Evolutionary conservation across 2,113 vertebrate genomes (phyloP).

Genomic region (Elanus axillaris): DNA sequence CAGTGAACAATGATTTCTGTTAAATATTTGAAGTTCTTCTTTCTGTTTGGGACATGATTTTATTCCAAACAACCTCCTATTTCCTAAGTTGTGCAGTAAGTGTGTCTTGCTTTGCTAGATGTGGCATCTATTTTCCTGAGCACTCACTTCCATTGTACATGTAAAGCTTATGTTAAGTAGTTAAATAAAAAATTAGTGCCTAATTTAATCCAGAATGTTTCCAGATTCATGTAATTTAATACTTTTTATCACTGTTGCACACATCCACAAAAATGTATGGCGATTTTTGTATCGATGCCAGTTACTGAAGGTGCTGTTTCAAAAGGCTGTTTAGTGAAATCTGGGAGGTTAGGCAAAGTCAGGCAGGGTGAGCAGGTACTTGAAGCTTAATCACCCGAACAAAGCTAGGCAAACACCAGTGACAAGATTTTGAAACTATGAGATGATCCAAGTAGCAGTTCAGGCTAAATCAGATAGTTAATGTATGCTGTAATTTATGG

Average conservation of each 20-base stretch:
- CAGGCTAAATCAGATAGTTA: not conserved
- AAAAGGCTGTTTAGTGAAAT: not conserved
- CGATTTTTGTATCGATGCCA: not conserved
- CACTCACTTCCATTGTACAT: not conserved
- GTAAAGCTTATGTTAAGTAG: not conserved
- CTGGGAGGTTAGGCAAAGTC: not conserved
- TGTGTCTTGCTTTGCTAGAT: not conserved
- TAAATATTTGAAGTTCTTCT: not conserved
- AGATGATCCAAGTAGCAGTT: not conserved
- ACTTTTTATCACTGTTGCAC: not conserved
- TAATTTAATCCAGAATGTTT: not conserved
- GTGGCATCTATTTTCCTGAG: not conserved
- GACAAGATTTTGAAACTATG: not conserved
- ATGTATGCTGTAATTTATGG: not conserved
- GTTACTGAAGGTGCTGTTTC: not conserved
- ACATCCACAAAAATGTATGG: not conserved
- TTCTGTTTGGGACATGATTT: not conserved
- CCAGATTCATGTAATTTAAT: not conserved
- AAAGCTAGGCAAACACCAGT: not conserved
- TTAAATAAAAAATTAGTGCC: not conserved
- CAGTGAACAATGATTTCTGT: not conserved
- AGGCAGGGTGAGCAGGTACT: not conserved
- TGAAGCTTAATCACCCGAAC: not conserved
- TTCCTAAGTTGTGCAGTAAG: not conserved
- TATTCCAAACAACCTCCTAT: not conserved